These are phyloP conservation scores for Macrophya alboannulata DNA, from an alignment of 2,888 invertebrate genomes.

Conservation along the genomic window DNA sequence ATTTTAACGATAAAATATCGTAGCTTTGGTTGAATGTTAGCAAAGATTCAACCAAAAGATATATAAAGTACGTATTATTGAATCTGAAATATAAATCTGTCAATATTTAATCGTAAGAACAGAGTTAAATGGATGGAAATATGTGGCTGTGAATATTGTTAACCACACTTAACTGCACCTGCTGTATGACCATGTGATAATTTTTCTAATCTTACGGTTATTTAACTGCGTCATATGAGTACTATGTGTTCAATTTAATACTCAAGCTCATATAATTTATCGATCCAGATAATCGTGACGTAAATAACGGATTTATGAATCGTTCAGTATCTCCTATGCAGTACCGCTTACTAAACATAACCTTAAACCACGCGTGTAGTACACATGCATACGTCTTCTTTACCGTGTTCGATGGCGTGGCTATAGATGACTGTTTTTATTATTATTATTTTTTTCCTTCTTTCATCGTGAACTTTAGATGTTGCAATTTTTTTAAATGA, in stretches of 20 bases:
- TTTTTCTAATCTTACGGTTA: background rate
- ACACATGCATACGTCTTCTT: background rate
- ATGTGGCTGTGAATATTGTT: background rate
- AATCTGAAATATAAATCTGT: background rate
- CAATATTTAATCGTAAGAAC: background rate
- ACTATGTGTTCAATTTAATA: background rate
- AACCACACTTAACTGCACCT: constrained; percentile 21
- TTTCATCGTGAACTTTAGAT: background rate
- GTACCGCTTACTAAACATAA: constrained; percentile 29
- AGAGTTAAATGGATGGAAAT: background rate
- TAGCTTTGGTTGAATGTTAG: background rate
- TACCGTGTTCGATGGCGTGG: background rate
- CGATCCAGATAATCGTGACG: background rate
- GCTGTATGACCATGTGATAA: constrained; percentile 33
- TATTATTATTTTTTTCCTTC: too few relatives aligned
- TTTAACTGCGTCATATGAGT: constrained; percentile 12
- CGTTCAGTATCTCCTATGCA: background rate
- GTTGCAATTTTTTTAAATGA: background rate
- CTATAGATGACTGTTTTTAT: background rate
- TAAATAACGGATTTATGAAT: background rate
- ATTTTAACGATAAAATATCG: constrained; percentile 24
- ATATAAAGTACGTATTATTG: constrained; percentile 18
- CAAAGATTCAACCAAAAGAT: background rate
- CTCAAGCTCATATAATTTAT: background rate
- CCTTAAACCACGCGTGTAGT: constrained; percentile 29